Conservation (phyloP, 2,113 vertebrate genomes). For the Vimba vimba region DNA sequence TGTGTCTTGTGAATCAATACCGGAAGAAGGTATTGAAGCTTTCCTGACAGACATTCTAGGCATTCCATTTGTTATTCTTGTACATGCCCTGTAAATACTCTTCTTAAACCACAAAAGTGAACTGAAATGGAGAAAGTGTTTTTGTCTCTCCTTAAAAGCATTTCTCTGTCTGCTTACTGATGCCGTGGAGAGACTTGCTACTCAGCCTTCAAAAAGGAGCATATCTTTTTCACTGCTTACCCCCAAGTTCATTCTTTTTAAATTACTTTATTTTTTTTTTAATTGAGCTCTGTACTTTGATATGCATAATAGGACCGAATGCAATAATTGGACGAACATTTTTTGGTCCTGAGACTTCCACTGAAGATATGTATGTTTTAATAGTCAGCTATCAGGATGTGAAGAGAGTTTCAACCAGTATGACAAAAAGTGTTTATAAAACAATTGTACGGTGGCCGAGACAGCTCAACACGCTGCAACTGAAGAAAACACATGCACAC, state of each 20-base stretch:
- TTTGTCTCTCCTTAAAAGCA: constrained; percentile 47
- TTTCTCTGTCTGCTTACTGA: constrained; percentile 36
- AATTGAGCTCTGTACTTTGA: neutral
- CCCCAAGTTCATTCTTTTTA: neutral
- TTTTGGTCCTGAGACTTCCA: too few relatives aligned
- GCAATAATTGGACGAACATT: too few relatives aligned
- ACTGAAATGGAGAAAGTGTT: constrained; percentile 44
- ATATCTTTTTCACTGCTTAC: constrained; percentile 8
- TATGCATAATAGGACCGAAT: neutral
- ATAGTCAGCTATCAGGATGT: too few relatives aligned
- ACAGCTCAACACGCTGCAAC: too few relatives aligned
- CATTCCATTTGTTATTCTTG: constrained; percentile 27
- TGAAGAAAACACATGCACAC: too few relatives aligned
- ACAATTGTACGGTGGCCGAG: too few relatives aligned
- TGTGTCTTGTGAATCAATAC: constrained; percentile 16
- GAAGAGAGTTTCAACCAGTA: too few relatives aligned
- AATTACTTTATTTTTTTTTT: neutral
- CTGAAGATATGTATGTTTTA: too few relatives aligned
- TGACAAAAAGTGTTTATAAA: too few relatives aligned
- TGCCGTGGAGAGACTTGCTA: constrained; percentile 18
- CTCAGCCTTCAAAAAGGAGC: constrained; percentile 8
- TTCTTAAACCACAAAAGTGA: constrained; percentile 40
- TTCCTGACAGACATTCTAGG: constrained; percentile 15
- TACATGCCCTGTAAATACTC: constrained; percentile 19
- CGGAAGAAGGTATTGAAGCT: neutral